A percentile compares a stretch with the other conserved stretches of the same genome.
Conservation (phyloP, 1,140 invertebrate genomes). For the Venturia canescens region DNA sequence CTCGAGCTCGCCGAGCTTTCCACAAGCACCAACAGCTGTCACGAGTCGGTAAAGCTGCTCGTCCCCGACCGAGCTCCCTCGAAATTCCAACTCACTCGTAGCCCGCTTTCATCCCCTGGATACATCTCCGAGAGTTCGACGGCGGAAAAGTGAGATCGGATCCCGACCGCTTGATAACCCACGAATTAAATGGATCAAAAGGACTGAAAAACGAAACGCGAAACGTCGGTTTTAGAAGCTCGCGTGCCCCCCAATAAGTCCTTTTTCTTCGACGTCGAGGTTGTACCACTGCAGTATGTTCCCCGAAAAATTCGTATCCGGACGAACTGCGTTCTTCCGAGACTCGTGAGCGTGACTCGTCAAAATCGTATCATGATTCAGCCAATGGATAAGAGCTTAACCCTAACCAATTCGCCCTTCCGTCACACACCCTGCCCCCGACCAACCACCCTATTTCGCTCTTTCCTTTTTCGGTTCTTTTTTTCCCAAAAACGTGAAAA, state of each 20-base stretch:
- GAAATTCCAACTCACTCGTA: neutral
- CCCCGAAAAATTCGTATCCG: neutral
- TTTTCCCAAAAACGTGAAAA: too few species aligned
- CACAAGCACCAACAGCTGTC: neutral
- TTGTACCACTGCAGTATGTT: constrained; percentile 56
- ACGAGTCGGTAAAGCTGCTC: constrained; percentile 32
- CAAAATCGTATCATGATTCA: constrained; percentile 72
- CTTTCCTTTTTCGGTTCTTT: too few species aligned
- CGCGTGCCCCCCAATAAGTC: too few species aligned
- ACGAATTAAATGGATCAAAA: neutral
- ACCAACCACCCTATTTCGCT: neutral
- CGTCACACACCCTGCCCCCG: constrained; percentile 32
- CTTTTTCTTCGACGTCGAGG: neutral
- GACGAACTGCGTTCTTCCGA: constrained; percentile 60
- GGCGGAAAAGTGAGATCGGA: constrained; percentile 53
- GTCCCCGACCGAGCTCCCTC: neutral
- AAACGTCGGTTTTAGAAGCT: neutral
- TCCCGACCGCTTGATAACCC: constrained; percentile 11
- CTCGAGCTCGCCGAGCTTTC: neutral
- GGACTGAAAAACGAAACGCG: neutral
- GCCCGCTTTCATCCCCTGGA: neutral
- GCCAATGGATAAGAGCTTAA: constrained; percentile 62
- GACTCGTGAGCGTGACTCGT: constrained; percentile 72
- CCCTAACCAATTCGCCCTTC: constrained; percentile 55
- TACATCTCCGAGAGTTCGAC: constrained; percentile 35